Evolutionary conservation across 2,797 vertebrate species (phyloP).

Genomic region (Coracias cyanogaster): DNA sequence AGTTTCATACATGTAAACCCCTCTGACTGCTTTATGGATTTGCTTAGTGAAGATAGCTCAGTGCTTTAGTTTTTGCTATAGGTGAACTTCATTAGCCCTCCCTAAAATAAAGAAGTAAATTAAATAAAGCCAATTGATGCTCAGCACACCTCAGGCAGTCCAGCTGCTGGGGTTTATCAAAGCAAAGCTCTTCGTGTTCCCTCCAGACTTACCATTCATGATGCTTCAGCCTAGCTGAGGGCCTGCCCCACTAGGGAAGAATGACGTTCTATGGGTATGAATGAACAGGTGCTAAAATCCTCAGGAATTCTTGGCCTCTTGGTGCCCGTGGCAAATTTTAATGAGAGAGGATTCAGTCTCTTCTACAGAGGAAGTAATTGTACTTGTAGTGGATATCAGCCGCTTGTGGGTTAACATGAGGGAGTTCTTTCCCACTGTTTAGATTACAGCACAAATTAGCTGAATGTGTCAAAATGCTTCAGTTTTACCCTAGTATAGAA

Average conservation of each 20-base stretch:
- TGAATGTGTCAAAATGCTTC: neutral
- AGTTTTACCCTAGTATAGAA: neutral
- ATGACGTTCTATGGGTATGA: neutral
- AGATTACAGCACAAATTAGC: neutral
- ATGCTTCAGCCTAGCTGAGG: neutral
- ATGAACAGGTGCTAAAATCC: neutral
- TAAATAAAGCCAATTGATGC: neutral
- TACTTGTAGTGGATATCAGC: neutral
- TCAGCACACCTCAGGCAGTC: neutral
- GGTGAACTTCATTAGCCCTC: neutral
- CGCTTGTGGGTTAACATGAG: neutral
- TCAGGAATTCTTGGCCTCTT: neutral
- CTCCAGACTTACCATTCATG: rapidly evolving
- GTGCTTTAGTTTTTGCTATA: neutral
- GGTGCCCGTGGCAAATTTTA: neutral
- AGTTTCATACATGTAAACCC: neutral
- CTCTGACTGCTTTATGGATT: neutral
- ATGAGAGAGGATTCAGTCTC: neutral
- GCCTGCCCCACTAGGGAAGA: neutral
- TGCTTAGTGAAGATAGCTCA: neutral
- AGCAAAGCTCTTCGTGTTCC: neutral
- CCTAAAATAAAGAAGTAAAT: neutral
- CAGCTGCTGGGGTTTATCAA: neutral
- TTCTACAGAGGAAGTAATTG: neutral
- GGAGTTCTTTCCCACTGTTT: neutral